These are phyloP conservation scores for Coracopsis vasa DNA, from an alignment of 2,113 vertebrate genomes.

Conservation along the genomic window DNA sequence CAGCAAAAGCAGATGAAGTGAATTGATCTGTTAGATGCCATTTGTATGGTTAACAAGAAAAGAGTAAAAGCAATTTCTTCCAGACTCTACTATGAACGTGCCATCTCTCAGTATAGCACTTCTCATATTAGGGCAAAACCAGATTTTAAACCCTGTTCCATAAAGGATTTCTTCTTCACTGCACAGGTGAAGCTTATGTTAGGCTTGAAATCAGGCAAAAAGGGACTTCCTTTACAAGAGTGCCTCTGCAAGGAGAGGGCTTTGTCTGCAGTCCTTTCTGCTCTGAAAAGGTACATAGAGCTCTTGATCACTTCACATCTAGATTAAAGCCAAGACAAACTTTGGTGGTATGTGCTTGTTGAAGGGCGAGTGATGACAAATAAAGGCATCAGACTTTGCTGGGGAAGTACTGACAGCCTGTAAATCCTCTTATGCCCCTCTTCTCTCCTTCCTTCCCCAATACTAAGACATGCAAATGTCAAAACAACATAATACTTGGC, in stretches of 20 bases:
- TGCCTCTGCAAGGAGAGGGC: not conserved
- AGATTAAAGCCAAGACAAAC: not conserved
- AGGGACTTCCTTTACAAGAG: not conserved
- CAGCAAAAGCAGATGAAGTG: not conserved
- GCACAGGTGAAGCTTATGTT: not conserved
- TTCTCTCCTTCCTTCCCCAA: not conserved
- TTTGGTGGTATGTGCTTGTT: fast-evolving
- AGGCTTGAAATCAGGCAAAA: not conserved
- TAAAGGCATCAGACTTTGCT: not conserved
- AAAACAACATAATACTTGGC: not conserved
- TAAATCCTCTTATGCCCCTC: not conserved
- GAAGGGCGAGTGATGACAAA: not conserved
- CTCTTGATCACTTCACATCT: not conserved
- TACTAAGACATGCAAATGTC: not conserved
- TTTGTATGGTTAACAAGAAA: not conserved
- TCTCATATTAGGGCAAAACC: not conserved
- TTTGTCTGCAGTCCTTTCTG: not conserved
- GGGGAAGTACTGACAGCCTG: not conserved
- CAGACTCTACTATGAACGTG: fast-evolving
- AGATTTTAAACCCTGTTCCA: not conserved
- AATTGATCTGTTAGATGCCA: not conserved
- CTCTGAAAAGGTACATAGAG: fast-evolving
- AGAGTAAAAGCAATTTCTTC: not conserved
- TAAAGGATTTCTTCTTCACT: not conserved
- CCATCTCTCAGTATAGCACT: not conserved